A percentile compares a stretch with the other conserved stretches of the same genome.
Conservation (phyloP, 2,797 vertebrate species). For the Gadopsis bispinosus region DNA sequence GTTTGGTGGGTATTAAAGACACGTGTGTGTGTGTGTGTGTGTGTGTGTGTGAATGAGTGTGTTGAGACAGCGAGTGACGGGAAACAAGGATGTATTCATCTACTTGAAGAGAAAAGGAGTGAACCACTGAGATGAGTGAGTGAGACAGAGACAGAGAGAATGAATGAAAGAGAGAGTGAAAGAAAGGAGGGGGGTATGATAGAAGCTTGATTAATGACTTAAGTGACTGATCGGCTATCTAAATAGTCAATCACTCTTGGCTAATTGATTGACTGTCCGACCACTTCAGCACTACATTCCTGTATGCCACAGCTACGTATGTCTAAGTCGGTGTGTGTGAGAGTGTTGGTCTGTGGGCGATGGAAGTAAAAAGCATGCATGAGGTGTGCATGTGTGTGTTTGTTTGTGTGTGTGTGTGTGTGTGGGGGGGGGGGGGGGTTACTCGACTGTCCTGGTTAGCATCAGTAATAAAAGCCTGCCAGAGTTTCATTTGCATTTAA, state of each 20-base stretch:
- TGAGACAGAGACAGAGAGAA: not conserved
- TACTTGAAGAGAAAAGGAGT: not conserved
- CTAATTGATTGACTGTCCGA: not conserved
- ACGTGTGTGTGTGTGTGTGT: not conserved
- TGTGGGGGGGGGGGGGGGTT: not conserved
- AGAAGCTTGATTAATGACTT: not conserved
- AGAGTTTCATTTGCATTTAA: constrained; percentile 50
- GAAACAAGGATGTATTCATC: not conserved
- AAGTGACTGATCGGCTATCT: not conserved
- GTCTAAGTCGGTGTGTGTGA: constrained; percentile 10
- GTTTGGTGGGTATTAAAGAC: not conserved
- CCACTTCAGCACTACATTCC: not conserved
- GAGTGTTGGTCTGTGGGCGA: constrained; percentile 19
- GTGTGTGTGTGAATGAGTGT: not conserved
- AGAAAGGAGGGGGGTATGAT: too few relatives aligned
- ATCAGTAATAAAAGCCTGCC: constrained; percentile 38
- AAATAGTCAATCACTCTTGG: not conserved
- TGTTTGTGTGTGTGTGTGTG: not conserved
- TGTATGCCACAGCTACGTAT: not conserved
- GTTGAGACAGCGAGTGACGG: not conserved
- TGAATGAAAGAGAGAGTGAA: not conserved
- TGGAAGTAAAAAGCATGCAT: constrained; percentile 11
- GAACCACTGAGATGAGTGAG: not conserved
- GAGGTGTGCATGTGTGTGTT: constrained; percentile 6
- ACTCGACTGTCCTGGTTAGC: constrained; percentile 19